These are phyloP conservation scores for Toxotes lorentzi DNA, from an alignment of 2,797 vertebrate genomes.

Conservation along the genomic window DNA sequence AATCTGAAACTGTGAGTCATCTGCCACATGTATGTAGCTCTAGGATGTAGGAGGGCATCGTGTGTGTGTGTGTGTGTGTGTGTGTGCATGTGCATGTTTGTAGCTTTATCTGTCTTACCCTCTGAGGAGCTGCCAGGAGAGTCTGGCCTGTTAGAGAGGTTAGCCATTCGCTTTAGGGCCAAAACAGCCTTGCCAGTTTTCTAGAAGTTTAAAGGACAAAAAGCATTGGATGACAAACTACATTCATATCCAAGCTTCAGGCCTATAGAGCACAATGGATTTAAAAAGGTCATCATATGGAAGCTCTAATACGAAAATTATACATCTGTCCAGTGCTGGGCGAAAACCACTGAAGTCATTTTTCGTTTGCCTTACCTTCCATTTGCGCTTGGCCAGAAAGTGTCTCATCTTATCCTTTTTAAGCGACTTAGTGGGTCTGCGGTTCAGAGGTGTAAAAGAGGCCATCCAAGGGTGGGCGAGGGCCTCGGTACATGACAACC, in stretches of 20 bases:
- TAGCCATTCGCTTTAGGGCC: slow-evolving; percentile 88
- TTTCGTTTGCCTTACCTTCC: slow-evolving; percentile 84
- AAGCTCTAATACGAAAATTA: slow-evolving; percentile 28
- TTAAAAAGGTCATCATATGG: slow-evolving; percentile 40
- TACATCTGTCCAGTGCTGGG: background rate
- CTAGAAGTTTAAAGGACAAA: slow-evolving; percentile 75
- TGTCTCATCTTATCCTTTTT: slow-evolving; percentile 88
- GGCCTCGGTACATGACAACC: slow-evolving; percentile 84
- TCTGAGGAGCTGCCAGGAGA: slow-evolving; percentile 76
- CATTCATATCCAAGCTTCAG: slow-evolving; percentile 35
- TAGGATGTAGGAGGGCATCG: slow-evolving; percentile 33
- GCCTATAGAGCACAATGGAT: slow-evolving; percentile 26
- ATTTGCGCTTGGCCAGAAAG: slow-evolving; percentile 88
- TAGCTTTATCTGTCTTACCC: slow-evolving; percentile 71
- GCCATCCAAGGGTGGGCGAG: slow-evolving; percentile 90
- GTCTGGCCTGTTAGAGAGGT: slow-evolving; percentile 83
- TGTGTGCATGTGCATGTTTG: slow-evolving; percentile 1
- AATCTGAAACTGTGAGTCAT: slow-evolving; percentile 71
- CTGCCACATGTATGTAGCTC: slow-evolving; percentile 64
- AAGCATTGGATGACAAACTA: slow-evolving; percentile 56
- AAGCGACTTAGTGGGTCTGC: slow-evolving; percentile 80
- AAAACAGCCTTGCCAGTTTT: slow-evolving; percentile 90
- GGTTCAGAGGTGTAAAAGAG: slow-evolving; percentile 72
- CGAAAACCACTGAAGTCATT: background rate
- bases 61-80: background rate